Percentiles rank a stretch among this genome's conserved stretches.
Evolutionary conservation across 1,140 invertebrate genomes (phyloP).

Genomic region (Bombus impatiens): DNA sequence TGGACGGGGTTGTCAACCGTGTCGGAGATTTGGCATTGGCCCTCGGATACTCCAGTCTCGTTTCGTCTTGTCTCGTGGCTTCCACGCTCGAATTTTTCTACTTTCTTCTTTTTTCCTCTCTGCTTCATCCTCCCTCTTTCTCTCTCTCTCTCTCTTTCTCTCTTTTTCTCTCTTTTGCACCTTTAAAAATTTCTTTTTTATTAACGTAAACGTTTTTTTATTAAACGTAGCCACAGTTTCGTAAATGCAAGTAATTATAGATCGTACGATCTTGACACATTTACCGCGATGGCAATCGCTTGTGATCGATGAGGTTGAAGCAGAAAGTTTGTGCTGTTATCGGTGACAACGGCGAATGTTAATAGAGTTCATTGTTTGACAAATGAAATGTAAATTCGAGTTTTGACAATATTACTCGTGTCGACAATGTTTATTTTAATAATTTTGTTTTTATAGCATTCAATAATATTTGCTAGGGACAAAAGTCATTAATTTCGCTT

Average conservation of each 20-base stretch:
- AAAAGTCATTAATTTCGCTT: not conserved
- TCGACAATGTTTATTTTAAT: not conserved
- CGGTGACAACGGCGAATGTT: no score
- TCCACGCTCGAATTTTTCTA: constrained; percentile 39
- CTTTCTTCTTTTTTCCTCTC: constrained; percentile 17
- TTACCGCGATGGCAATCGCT: not conserved
- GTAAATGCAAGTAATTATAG: not conserved
- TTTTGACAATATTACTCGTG: not conserved
- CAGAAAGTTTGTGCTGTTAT: not conserved
- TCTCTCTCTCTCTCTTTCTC: no score
- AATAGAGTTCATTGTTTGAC: not conserved
- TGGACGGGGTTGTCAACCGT: constrained; percentile 72
- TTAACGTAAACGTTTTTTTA: no score
- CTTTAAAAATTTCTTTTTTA: not conserved
- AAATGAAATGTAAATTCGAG: not conserved
- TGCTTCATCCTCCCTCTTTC: not conserved
- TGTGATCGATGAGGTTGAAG: not conserved
- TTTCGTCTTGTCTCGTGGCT: constrained; percentile 31
- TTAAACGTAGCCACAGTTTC: not conserved
- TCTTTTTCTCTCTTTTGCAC: not conserved
- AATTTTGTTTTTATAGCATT: not conserved
- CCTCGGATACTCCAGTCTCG: constrained; percentile 53
- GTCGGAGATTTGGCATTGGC: constrained; percentile 71
- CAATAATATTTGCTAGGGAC: not conserved
- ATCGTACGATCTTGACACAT: not conserved